A percentile compares a stretch with the other conserved stretches of the same genome.
phyloP scores from a whole-genome alignment of 2,113 vertebrate genomes.

The Lagopus leucura region DNA sequence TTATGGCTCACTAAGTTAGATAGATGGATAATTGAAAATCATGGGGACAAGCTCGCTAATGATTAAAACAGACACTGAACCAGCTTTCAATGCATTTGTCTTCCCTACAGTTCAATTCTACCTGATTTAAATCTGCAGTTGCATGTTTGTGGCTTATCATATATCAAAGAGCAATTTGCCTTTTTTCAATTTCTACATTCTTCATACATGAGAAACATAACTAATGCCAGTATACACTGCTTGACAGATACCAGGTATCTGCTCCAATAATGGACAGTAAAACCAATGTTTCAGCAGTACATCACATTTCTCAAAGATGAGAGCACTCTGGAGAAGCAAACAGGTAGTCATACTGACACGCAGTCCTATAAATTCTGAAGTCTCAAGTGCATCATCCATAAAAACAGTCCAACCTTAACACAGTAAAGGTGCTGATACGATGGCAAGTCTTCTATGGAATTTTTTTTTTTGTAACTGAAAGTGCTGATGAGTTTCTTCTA shows the following conservation, averaged over 20 bases:
- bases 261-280: not conserved
- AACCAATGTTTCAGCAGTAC: not conserved
- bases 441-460: not conserved
- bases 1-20: conserved; percentile 59
- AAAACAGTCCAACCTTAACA: not conserved
- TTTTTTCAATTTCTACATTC: not conserved
- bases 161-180: not conserved
- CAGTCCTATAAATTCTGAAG: not conserved
- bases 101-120: not conserved
- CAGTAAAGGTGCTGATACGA: rapidly evolving
- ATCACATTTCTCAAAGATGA: not conserved
- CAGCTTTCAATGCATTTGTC: not conserved
- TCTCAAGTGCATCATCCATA: not conserved
- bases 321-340: not conserved
- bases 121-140: not conserved
- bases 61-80: conserved; percentile 37
- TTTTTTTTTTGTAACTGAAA: not conserved
- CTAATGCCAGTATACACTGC: not conserved
- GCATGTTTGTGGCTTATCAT: not conserved
- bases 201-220: not conserved
- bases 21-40: conserved; percentile 66
- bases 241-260: not conserved
- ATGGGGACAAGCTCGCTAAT: conserved; percentile 23
- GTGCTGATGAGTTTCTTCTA: not conserved
- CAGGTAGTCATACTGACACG: not conserved